Percentiles rank a stretch among this genome's conserved stretches.
These are phyloP conservation scores for Notolabrus celidotus DNA, from an alignment of 2,797 vertebrate species.

Conservation along the genomic window DNA sequence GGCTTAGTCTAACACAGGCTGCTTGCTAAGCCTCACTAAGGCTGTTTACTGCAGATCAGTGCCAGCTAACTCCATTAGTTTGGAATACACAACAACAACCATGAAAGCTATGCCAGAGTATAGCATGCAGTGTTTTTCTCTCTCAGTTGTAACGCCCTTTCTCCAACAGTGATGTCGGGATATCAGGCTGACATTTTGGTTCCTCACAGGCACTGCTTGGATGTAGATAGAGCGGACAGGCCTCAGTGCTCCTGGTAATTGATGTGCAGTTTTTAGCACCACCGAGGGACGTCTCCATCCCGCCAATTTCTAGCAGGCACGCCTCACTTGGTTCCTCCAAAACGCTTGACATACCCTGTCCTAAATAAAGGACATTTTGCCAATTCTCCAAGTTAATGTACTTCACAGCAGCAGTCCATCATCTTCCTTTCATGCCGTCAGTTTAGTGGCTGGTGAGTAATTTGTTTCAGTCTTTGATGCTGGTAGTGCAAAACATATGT, in stretches of 20 bases:
- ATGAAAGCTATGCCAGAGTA: constrained; percentile 35
- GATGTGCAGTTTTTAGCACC: constrained; percentile 82
- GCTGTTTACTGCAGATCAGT: constrained; percentile 72
- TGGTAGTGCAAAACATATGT: constrained; percentile 16
- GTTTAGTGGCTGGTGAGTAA: constrained; percentile 41
- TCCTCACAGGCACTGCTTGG: constrained; percentile 55
- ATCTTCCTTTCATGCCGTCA: constrained; percentile 36
- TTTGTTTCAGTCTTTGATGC: constrained; percentile 34
- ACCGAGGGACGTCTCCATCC: constrained; percentile 74
- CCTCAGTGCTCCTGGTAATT: constrained; percentile 81
- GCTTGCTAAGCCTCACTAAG: constrained; percentile 70
- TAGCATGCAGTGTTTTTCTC: constrained; percentile 2
- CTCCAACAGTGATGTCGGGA: constrained; percentile 38
- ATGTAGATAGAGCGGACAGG: constrained; percentile 73
- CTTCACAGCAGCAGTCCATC: constrained; percentile 44
- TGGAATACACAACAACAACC: constrained; percentile 46
- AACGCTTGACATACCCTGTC: constrained; percentile 59
- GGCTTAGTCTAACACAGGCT: constrained; percentile 73
- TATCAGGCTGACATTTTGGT: constrained; percentile 59
- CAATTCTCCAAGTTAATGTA: constrained; percentile 57
- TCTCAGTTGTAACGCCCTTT: constrained; percentile 41
- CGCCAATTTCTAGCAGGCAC: constrained; percentile 63
- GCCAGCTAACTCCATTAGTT: constrained; percentile 66
- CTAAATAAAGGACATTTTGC: constrained; percentile 75
- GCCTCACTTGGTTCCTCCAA: constrained; percentile 65